These are phyloP conservation scores for Mayetiola destructor DNA, from an alignment of 2,888 invertebrate genomes.

Conservation along the genomic window DNA sequence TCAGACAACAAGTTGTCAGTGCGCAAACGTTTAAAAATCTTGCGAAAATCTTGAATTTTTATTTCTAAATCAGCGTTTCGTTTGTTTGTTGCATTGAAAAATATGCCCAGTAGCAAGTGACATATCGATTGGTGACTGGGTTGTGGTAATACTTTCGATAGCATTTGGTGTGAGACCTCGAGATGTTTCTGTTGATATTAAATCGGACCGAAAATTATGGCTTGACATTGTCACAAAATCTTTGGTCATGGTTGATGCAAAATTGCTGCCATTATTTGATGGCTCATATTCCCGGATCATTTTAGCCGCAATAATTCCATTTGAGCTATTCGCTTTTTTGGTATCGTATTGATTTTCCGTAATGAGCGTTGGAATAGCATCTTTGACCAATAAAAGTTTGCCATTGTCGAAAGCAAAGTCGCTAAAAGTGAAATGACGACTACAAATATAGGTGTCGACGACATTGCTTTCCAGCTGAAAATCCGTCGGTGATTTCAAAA, in stretches of 20 bases:
- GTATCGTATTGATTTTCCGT: not conserved
- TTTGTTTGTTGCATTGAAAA: not conserved
- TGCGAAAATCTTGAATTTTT: not conserved
- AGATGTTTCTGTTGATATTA: constrained; percentile 2
- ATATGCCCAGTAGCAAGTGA: not conserved
- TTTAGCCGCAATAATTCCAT: no score
- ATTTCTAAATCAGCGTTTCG: not conserved
- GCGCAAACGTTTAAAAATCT: not conserved
- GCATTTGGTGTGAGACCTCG: not conserved
- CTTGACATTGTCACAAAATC: not conserved
- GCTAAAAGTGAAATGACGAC: not conserved
- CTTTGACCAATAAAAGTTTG: not conserved
- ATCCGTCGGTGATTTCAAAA: not conserved
- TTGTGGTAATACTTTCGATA: not conserved
- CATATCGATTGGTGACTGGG: not conserved
- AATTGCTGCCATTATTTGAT: not conserved
- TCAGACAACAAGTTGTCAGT: not conserved
- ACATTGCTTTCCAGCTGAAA: not conserved
- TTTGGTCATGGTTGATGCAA: not conserved
- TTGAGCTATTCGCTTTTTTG: not conserved
- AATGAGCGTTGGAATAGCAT: not conserved
- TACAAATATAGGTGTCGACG: not conserved
- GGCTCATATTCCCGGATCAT: not conserved
- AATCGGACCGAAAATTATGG: not conserved
- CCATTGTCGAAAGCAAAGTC: not conserved